Base-by-base conservation (phyloP, 2,113 vertebrate genomes). In the Epinephelus fuscoguttatus region DNA sequence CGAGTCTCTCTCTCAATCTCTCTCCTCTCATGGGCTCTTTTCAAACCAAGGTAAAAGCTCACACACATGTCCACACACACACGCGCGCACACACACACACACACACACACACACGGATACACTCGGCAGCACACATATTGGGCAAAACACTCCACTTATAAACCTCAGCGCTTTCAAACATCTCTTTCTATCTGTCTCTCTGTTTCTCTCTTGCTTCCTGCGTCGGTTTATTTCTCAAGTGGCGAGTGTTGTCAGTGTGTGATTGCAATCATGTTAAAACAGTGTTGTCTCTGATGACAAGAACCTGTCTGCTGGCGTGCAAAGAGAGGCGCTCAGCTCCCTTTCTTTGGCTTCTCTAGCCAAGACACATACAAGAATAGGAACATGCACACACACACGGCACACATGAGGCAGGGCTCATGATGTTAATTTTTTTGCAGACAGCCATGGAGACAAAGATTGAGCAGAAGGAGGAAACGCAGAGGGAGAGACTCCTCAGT, bases 241-340 rank as follows among this genome's bases (percentile, higher is more conserved):
- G 78, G 57, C 11, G 49, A 60, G 83, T 53, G 78, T 82, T 76
- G 82, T 71, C 72, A 23, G 62, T 4, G 57, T 74, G 49, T 90
- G 86, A 93, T 87, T 88, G 85, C 88, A 91, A 91, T 90, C 84
- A 88, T n/a, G 57, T 85, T 78, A 84, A 84, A 89, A 64, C 68
- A 70, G 37, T 18, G 56, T 18, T 76, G 30, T 23, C 50, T 82
- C 57, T 70, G 85, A 88, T 78, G 77, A 89, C 73, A 70, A 70
- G n/a, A 68, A 70, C 33, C 33, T 63, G 76, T 59, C 50, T 56
- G 68, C 21, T 18, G 52, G 19, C 52, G 52, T 21, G 10, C 11
- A 57, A 62, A 64, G 55, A 68, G 40, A 23, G 45, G 4, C 17
- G 23, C 40, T 37, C 10, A 49, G 17, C 15, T 50, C 45, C 1